phyloP scores from a whole-genome alignment of 53 echinoderm and acorn worm species.

The Glandiceps talaboti region DNA sequence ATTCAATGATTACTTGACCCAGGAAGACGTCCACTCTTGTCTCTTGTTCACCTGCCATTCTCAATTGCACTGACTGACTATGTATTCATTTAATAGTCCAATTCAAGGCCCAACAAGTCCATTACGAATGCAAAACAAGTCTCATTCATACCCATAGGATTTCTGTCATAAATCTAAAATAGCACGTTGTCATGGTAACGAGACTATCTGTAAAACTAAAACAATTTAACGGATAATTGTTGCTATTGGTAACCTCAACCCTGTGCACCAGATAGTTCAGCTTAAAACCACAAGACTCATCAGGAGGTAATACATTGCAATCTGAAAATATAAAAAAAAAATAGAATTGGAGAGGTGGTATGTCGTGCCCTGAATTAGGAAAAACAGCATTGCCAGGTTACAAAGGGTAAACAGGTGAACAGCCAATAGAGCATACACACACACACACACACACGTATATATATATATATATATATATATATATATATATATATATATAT shows the following conservation, averaged over 20 bases:
- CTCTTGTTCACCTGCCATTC: neutral
- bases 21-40: neutral
- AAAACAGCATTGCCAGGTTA: no score
- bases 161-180: neutral
- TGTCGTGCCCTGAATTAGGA: no score
- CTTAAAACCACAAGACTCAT: no score
- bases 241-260: no score
- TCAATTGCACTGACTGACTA: neutral
- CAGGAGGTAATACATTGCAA: no score
- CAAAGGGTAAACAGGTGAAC: no score
- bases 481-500: conserved; percentile 8
- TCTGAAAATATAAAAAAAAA: no score
- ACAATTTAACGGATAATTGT: no score
- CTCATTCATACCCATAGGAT: neutral
- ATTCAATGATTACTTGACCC: neutral
- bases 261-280: no score
- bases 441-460: neutral
- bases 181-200: neutral
- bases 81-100: neutral
- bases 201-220: no score
- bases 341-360: no score
- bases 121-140: neutral
- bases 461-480: conserved; percentile 4
- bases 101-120: neutral
- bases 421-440: neutral